Percentiles rank a stretch among this genome's conserved stretches.
These are phyloP conservation scores for Myiagra hebetior DNA, from an alignment of 2,113 vertebrate species.

Conservation along the genomic window DNA sequence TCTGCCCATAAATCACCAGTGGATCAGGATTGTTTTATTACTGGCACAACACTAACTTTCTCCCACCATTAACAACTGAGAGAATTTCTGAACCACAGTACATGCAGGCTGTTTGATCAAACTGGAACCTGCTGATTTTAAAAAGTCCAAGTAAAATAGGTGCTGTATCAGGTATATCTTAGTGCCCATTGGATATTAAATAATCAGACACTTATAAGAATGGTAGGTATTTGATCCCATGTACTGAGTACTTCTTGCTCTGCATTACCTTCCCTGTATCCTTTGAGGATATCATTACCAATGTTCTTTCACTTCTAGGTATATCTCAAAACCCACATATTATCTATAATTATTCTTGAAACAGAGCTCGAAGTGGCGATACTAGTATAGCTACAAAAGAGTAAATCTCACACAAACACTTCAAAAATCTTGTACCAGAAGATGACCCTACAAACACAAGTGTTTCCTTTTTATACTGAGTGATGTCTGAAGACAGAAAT, in stretches of 20 bases:
- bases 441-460: background rate
- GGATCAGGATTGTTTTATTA: background rate
- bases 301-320: background rate
- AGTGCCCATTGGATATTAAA: background rate
- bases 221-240: background rate
- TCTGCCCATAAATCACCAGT: background rate
- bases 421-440: background rate
- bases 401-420: background rate
- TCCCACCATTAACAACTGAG: background rate
- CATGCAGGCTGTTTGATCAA: background rate
- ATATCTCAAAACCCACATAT: background rate
- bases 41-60: background rate
- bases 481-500: background rate
- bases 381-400: background rate
- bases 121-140: background rate
- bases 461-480: background rate
- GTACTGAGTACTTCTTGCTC: background rate
- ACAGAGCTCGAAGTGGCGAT: background rate
- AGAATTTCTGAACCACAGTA: background rate
- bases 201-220: background rate
- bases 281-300: background rate
- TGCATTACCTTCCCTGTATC: background rate
- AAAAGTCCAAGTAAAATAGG: background rate
- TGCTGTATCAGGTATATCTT: accelerated
- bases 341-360: background rate